A percentile compares a stretch with the other conserved stretches of the same genome.
Conservation (phyloP, 2,888 invertebrate species). For the Rhyacophila evoluta region DNA sequence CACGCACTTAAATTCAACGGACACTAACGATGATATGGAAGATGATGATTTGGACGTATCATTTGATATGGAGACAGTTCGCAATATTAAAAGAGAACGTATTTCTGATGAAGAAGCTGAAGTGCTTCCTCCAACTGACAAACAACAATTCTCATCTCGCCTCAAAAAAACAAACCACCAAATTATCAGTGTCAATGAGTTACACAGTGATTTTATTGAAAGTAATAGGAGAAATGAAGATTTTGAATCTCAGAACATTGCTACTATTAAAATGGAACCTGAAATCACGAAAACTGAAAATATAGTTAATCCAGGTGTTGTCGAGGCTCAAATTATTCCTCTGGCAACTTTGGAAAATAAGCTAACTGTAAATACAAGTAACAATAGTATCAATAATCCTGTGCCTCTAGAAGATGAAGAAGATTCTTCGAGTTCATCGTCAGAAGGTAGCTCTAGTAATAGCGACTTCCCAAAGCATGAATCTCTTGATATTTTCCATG, state of each 20-base stretch:
- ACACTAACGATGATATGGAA: constrained; percentile 35
- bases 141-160: constrained; percentile 61
- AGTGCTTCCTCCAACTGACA: constrained; percentile 57
- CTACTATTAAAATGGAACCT: constrained; percentile 40
- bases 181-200: constrained; percentile 66
- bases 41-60: constrained; percentile 61
- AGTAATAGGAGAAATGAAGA: constrained; percentile 57
- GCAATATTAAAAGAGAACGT: constrained; percentile 64
- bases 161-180: constrained; percentile 58
- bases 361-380: background rate
- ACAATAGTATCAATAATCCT: constrained; percentile 25
- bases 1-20: constrained; percentile 58
- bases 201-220: constrained; percentile 66
- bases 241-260: background rate
- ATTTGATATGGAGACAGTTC: constrained; percentile 38
- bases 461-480: background rate
- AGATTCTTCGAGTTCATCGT: constrained; percentile 25
- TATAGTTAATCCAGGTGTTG: background rate
- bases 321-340: background rate
- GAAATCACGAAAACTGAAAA: background rate
- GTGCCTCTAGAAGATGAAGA: constrained; percentile 3
- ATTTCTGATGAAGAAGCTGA: constrained; percentile 65
- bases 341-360: background rate
- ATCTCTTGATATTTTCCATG: background rate
- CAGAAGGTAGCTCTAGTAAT: constrained; percentile 56